Conservation (phyloP, 2,797 vertebrate genomes). For the Malurus leucopterus region DNA sequence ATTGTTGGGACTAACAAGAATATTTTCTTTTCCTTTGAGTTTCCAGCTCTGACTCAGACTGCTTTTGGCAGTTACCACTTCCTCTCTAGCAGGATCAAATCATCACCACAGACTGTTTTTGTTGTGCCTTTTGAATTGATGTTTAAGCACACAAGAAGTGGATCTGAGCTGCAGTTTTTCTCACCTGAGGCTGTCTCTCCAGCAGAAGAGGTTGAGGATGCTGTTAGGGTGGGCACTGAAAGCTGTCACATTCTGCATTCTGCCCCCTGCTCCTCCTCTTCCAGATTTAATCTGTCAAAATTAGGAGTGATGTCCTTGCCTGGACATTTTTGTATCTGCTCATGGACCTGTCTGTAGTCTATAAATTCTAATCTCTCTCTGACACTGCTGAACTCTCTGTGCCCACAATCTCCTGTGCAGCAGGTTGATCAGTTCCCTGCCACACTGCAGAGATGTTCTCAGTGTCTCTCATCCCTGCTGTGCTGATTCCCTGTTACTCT, state of each 20-base stretch:
- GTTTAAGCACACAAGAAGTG: neutral
- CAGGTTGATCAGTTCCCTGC: neutral
- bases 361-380: neutral
- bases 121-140: neutral
- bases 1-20: neutral
- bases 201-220: neutral
- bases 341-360: neutral
- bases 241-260: neutral
- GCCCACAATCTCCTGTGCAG: neutral
- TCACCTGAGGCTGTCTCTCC: neutral
- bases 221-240: neutral
- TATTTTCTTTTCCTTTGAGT: neutral
- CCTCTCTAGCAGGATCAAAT: neutral
- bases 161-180: neutral
- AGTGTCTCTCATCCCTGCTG: neutral
- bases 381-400: neutral
- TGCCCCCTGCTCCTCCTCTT: neutral
- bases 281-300: neutral
- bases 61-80: neutral
- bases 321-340: neutral
- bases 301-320: neutral
- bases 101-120: neutral
- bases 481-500: neutral
- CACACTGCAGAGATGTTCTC: rapidly evolving
- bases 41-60: neutral